A percentile compares a stretch with the other conserved stretches of the same genome.
phyloP scores from a whole-genome alignment of 2,113 vertebrate genomes.

The Melanostigma gelatinosum region DNA sequence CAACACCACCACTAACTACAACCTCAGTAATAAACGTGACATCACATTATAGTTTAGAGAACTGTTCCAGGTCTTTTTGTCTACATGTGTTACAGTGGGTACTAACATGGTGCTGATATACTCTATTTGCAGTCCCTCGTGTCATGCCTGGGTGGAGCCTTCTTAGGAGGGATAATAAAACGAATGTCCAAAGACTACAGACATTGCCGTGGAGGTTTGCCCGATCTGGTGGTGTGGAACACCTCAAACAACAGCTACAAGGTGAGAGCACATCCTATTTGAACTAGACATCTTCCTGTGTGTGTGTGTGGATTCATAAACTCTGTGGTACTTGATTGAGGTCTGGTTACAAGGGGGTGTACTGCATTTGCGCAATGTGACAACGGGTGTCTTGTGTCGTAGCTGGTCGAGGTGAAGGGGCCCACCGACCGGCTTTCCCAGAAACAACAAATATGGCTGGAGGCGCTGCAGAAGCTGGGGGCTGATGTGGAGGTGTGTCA shows the following conservation, averaged over 20 bases:
- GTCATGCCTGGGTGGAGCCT: constrained; percentile 87
- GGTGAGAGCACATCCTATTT: constrained; percentile 75
- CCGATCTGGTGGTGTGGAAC: constrained; percentile 95
- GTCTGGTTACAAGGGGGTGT: background rate
- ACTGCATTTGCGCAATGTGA: background rate
- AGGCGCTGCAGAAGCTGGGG: constrained; percentile 88
- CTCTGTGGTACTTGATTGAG: background rate
- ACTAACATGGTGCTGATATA: background rate
- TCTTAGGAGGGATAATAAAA: constrained; percentile 88
- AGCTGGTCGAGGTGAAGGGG: constrained; percentile 98
- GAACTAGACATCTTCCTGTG: background rate
- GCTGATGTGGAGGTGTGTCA: constrained; percentile 95
- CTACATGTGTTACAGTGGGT: background rate
- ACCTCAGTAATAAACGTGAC: background rate
- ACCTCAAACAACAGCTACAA: constrained; percentile 82
- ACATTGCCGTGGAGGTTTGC: constrained; percentile 91
- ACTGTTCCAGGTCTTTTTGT: background rate
- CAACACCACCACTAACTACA: background rate
- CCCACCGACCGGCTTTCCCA: constrained; percentile 92
- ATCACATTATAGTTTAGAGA: background rate
- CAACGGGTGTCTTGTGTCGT: constrained; percentile 32
- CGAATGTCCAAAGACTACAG: constrained; percentile 89
- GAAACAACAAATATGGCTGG: constrained; percentile 96
- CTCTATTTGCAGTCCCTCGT: constrained; percentile 86
- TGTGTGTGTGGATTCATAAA: background rate